Base-by-base conservation (phyloP, 2,797 vertebrate genomes). In the Psittacula echo region DNA sequence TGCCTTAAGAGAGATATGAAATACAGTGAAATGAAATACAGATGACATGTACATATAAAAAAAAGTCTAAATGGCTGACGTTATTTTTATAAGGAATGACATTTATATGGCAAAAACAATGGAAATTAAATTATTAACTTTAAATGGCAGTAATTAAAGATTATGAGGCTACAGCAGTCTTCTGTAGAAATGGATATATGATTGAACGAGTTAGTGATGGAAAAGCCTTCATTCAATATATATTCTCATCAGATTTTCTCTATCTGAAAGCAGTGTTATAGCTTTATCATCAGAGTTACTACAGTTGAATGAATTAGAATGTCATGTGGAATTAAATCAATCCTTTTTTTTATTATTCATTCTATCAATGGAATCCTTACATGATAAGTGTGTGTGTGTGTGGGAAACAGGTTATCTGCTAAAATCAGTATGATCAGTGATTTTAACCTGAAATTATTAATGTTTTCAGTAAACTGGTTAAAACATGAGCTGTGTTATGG, bases 321-420 rank as follows among this genome's bases (percentile, higher is more conserved):
- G 87, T 95, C 96, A 95, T 85, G 93, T 72, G 61, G 53, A 96
- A 96, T 97, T 87, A 90, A 95, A 66, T 83, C 51, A 81, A 94
- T 96, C 89, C 77, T 96, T 97, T 96, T 93, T 94, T 65, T 96
- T 96, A 90, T 93, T 97, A 93, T 95, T 96, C 73, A 78, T 94
- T 95, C 90, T 88, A 87, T 96, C 87, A 92, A 66, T 72, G 20
- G 51, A 77, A 95, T 94, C 79, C 50, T 95, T 86, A 87, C 71
- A 95, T 62, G 78, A 93, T n/a, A 75, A 92, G 34, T 12, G 45
- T 10, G 45, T 10, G 45, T 22, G 32, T n/a, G 5, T 2, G 76
- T 67, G n/a, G 32, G 5, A 6, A 11, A 32, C 41, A 83, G 79
- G 95, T 97, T 94, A 84, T 80, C 58, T 96, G 80, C 94, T 86